Percentiles rank a stretch among this genome's conserved stretches.
Evolutionary conservation across 2,888 invertebrate genomes (phyloP).

Genomic region (Tetranychus truncatus): DNA sequence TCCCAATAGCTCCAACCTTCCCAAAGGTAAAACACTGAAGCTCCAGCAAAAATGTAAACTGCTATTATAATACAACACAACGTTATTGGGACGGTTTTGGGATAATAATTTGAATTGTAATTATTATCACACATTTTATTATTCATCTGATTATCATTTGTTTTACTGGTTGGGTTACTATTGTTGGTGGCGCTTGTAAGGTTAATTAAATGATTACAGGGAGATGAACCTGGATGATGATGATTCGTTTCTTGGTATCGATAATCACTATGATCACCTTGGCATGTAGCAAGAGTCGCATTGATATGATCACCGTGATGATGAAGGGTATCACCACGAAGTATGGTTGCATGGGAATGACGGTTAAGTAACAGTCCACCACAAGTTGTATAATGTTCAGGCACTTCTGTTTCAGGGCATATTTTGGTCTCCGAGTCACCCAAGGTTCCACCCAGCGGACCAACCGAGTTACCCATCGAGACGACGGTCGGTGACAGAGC

Average conservation of each 20-base stretch:
- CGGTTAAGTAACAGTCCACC: neutral
- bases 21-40: constrained; percentile 71
- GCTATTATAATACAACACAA: constrained; percentile 74
- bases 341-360: neutral
- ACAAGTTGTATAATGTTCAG: neutral
- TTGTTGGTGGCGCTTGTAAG: too few species aligned
- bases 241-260: neutral
- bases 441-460: neutral
- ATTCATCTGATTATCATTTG: too few species aligned
- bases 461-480: neutral
- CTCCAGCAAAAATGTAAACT: constrained; percentile 68
- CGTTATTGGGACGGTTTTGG: constrained; percentile 52
- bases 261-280: neutral
- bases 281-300: neutral
- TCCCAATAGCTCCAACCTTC: constrained; percentile 79
- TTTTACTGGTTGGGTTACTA: too few species aligned
- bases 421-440: neutral
- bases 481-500: neutral
- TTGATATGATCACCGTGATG: neutral
- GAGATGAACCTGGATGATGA: neutral
- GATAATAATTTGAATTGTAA: neutral
- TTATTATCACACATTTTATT: neutral
- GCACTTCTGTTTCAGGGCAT: neutral
- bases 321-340: neutral
- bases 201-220: neutral